phyloP scores from a whole-genome alignment of 2,888 invertebrate species.

The Temnothorax rugatulus region DNA sequence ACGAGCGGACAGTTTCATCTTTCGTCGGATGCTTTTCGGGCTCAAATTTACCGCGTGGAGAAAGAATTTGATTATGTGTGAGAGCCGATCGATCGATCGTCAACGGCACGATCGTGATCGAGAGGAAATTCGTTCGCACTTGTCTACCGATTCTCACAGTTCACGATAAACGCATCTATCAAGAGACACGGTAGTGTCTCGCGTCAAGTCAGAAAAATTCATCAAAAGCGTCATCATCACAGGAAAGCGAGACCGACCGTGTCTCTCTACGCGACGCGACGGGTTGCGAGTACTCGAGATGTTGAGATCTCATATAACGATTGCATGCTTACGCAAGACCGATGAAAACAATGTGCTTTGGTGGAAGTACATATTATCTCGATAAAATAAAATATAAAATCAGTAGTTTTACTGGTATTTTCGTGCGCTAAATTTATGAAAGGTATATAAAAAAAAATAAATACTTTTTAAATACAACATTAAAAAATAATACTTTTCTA shows the following conservation, averaged over 20 bases:
- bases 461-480: not conserved
- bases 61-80: constrained; percentile 6
- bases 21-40: constrained; percentile 24
- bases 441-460: not conserved
- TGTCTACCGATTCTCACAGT: not conserved
- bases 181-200: too few species aligned
- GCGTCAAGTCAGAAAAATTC: too few species aligned
- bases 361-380: not conserved
- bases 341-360: not conserved
- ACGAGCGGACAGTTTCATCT: constrained; percentile 63
- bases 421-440: not conserved
- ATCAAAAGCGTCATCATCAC: too few species aligned
- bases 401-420: not conserved
- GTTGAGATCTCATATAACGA: too few species aligned
- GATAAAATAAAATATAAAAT: constrained; percentile 16
- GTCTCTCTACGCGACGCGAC: too few species aligned
- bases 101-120: not conserved
- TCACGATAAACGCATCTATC: not conserved
- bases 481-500: not conserved
- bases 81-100: constrained; percentile 39
- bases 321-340: not conserved
- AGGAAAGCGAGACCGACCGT: too few species aligned
- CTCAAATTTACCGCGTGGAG: constrained; percentile 19
- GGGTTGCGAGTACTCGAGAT: too few species aligned
- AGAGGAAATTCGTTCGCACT: constrained; percentile 53